A percentile compares a stretch with the other conserved stretches of the same genome.
phyloP scores from a whole-genome alignment of 2,888 invertebrate genomes.

The Cyaniris semiargus region DNA sequence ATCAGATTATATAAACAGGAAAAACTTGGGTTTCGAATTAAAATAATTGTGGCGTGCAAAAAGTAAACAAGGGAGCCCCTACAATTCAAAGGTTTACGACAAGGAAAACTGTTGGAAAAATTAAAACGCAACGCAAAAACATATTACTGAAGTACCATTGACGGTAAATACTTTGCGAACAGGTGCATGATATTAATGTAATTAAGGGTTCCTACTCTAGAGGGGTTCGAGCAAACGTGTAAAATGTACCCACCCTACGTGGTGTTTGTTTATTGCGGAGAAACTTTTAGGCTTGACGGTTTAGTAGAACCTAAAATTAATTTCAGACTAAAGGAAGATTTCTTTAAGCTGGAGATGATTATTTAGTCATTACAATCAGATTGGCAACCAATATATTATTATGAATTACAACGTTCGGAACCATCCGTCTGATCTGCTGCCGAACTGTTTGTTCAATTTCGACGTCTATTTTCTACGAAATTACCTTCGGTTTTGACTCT shows the following conservation, averaged over 20 bases:
- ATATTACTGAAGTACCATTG: slow-evolving; percentile 14
- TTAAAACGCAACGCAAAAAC: slow-evolving; percentile 25
- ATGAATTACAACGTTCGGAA: too few relatives aligned
- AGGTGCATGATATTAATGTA: slow-evolving; percentile 28
- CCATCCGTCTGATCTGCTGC: too few relatives aligned
- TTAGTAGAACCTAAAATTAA: not conserved
- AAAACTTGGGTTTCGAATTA: not conserved
- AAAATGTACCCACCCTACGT: not conserved
- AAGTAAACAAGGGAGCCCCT: slow-evolving; percentile 4
- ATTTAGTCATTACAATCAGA: not conserved
- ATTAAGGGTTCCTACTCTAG: slow-evolving; percentile 23
- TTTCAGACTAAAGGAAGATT: not conserved
- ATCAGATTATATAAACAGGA: not conserved
- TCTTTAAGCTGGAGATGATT: too few relatives aligned
- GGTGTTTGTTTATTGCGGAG: not conserved
- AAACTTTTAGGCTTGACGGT: not conserved
- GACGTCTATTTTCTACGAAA: too few relatives aligned
- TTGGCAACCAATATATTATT: too few relatives aligned
- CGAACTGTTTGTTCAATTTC: too few relatives aligned
- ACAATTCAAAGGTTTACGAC: slow-evolving; percentile 26
- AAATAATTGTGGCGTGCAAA: not conserved
- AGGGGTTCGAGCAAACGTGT: slow-evolving; percentile 3
- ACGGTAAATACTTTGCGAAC: slow-evolving; percentile 20
- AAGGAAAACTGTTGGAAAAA: slow-evolving; percentile 28
- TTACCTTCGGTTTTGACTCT: too few relatives aligned